Conservation (phyloP, 1,140 invertebrate species). For the Aricia agestis region DNA sequence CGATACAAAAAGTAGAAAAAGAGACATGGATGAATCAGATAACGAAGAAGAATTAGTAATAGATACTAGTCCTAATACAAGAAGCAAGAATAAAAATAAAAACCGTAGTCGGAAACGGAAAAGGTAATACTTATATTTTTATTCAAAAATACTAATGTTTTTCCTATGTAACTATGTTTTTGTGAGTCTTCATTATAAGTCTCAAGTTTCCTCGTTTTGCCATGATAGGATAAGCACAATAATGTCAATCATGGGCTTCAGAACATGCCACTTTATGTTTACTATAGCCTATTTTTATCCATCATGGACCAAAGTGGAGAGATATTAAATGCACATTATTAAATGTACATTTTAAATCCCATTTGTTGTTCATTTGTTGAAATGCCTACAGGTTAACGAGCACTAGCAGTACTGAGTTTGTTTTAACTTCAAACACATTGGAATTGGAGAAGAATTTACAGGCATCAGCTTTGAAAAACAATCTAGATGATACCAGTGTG, state of each 20-base stretch:
- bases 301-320: no score
- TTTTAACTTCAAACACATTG: constrained; percentile 56
- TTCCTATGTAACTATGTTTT: no score
- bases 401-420: constrained; percentile 42
- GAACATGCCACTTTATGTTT: no score
- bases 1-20: no score
- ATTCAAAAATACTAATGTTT: no score
- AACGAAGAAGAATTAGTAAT: constrained; percentile 16
- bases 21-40: constrained; percentile 14
- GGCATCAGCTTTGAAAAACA: constrained; percentile 64
- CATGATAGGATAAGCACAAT: no score
- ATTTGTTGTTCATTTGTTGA: not conserved
- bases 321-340: no score
- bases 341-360: no score
- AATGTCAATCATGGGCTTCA: no score
- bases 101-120: constrained; percentile 41
- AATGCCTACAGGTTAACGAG: constrained; percentile 17
- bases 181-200: no score
- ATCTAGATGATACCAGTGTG: constrained; percentile 65
- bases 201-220: no score
- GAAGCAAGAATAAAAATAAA: constrained; percentile 25
- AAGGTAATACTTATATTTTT: constrained; percentile 29
- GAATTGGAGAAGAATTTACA: constrained; percentile 62
- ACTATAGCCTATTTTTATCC: no score
- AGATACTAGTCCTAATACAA: constrained; percentile 5